phyloP scores from a whole-genome alignment of 2,797 vertebrate genomes.

The Hydrolagus colliei region DNA sequence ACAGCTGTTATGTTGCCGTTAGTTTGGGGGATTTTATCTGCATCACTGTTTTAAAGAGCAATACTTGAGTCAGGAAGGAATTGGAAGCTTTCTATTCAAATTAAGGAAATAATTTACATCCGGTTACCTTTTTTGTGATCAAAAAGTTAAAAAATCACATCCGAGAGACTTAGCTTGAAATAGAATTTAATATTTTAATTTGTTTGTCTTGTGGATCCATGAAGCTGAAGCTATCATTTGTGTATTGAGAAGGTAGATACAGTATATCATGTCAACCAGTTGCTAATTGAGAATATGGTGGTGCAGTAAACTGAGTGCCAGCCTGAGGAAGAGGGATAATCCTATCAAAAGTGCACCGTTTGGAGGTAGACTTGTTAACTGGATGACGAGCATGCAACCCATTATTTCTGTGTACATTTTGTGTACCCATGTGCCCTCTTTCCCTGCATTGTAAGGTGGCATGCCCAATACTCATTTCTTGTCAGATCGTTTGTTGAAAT shows the following conservation, averaged over 20 bases:
- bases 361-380: slow-evolving; percentile 31
- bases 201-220: not conserved
- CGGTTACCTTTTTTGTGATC: not conserved
- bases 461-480: not conserved
- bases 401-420: not conserved
- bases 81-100: not conserved
- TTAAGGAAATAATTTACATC: not conserved
- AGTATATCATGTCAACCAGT: not conserved
- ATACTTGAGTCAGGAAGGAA: no score
- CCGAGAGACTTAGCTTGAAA: not conserved
- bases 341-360: not conserved
- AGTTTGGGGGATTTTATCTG: not conserved
- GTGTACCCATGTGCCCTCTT: not conserved
- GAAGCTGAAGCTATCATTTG: not conserved
- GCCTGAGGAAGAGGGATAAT: not conserved
- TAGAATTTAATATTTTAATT: slow-evolving; percentile 15
- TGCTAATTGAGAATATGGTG: not conserved
- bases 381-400: slow-evolving; percentile 32
- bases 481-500: not conserved
- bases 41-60: not conserved
- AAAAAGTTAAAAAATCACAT: not conserved
- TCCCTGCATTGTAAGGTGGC: not conserved
- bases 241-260: not conserved
- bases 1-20: not conserved
- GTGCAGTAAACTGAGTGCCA: slow-evolving; percentile 3